phyloP scores from a whole-genome alignment of 2,113 vertebrate species.

The Urocitellus parryii region DNA sequence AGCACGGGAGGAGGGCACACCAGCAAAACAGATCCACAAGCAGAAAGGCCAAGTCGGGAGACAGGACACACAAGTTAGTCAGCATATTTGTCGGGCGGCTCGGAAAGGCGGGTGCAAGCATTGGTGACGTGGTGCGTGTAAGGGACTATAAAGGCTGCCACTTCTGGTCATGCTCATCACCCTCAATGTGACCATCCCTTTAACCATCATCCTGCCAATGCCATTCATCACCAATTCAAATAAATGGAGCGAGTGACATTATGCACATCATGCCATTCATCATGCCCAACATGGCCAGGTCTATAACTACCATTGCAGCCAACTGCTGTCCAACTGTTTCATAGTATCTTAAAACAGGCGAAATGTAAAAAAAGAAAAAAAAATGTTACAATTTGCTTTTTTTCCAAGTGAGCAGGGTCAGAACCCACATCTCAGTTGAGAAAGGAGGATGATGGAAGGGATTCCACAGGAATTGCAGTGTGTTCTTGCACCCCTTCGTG shows the following conservation, averaged over 20 bases:
- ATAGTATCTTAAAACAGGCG: conserved; percentile 1
- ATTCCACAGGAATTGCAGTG: not conserved
- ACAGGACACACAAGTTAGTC: not conserved
- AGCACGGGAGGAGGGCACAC: not conserved
- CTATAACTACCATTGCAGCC: not conserved
- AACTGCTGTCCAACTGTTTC: not conserved
- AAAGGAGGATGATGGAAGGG: not conserved
- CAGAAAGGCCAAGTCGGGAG: not conserved
- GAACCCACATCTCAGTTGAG: not conserved
- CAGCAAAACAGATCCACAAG: not conserved
- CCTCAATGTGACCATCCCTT: not conserved
- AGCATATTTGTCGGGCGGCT: not conserved
- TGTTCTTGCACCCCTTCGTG: not conserved
- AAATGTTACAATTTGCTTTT: not conserved
- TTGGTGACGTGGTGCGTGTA: not conserved
- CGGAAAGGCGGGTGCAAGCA: not conserved
- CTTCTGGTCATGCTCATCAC: not conserved
- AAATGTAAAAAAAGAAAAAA: not conserved
- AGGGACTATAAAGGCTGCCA: not conserved
- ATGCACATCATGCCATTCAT: not conserved
- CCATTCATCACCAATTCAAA: not conserved
- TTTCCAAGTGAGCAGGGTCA: not conserved
- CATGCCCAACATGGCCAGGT: not conserved
- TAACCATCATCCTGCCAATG: not conserved
- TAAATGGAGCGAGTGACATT: not conserved